Conservation (phyloP, 2,797 vertebrate species). For the Salmo trutta region DNA sequence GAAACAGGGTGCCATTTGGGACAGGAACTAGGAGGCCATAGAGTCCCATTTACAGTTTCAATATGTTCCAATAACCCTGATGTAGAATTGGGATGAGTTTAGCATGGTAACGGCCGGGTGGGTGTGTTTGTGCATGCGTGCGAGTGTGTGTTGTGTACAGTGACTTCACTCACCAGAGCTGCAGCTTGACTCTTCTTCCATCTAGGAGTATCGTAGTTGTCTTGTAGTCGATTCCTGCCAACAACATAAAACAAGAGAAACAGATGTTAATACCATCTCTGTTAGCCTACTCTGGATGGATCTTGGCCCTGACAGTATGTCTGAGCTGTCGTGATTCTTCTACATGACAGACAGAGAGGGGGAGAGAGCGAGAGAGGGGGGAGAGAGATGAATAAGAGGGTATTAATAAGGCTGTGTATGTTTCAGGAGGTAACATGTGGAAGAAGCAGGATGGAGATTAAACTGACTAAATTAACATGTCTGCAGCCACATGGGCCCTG, state of each 20-base stretch:
- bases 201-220: constrained; percentile 87
- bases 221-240: constrained; percentile 85
- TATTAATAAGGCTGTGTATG: background rate
- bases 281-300: background rate
- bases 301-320: background rate
- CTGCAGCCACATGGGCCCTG: background rate
- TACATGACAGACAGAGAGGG: background rate
- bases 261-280: background rate
- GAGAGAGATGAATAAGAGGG: background rate
- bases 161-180: constrained; percentile 77
- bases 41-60: background rate
- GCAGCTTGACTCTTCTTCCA: constrained; percentile 84
- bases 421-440: background rate
- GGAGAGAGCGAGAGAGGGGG: too few species aligned
- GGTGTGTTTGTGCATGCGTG: background rate
- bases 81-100: background rate
- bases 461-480: background rate
- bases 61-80: background rate
- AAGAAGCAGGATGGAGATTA: background rate
- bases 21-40: background rate
- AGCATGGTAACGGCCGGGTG: background rate
- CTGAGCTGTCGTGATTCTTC: background rate
- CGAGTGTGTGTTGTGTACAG: background rate
- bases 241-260: constrained; percentile 7
- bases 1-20: background rate